These are phyloP conservation scores for Chelon auratus DNA, from an alignment of 2,797 vertebrate genomes.

Conservation along the genomic window DNA sequence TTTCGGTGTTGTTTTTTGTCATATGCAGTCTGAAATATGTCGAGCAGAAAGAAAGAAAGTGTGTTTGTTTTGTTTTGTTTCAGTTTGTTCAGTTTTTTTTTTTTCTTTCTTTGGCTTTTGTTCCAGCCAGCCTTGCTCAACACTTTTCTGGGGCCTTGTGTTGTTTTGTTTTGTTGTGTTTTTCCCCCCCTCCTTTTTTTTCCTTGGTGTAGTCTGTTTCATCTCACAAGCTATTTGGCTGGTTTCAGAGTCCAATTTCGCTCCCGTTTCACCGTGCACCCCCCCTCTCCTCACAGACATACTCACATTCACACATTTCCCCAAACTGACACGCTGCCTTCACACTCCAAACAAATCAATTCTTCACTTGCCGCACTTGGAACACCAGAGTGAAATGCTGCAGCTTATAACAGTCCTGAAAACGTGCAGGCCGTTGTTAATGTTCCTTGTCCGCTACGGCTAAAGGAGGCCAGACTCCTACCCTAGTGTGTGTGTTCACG, in stretches of 20 bases:
- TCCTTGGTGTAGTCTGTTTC: conserved; percentile 65
- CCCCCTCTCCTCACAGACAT: conserved; percentile 40
- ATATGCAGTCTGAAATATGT: conserved; percentile 70
- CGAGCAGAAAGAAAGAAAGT: conserved; percentile 62
- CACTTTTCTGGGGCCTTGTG: conserved; percentile 59
- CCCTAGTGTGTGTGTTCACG: conserved; percentile 19
- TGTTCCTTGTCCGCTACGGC: conserved; percentile 41
- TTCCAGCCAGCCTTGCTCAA: conserved; percentile 56
- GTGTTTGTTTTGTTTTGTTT: conserved; percentile 67
- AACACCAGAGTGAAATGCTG: conserved; percentile 52
- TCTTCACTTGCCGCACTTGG: conserved; percentile 59
- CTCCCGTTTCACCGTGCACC: conserved; percentile 53
- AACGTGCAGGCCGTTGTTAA: conserved; percentile 61
- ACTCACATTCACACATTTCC: conserved; percentile 69
- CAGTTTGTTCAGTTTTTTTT: conserved; percentile 24
- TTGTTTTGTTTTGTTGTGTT: conserved; percentile 45
- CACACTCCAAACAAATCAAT: conserved; percentile 78
- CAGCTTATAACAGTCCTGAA: conserved; percentile 56
- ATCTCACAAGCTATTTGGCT: conserved; percentile 71
- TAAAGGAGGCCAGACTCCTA: conserved; percentile 39
- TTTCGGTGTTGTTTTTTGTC: conserved; percentile 68
- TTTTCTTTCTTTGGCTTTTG: conserved; percentile 37
- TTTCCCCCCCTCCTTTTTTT: conserved; percentile 2
- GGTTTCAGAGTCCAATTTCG: conserved; percentile 71
- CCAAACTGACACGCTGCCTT: conserved; percentile 69